Conservation (phyloP, 2,113 vertebrate genomes). For the Rattus rattus region DNA sequence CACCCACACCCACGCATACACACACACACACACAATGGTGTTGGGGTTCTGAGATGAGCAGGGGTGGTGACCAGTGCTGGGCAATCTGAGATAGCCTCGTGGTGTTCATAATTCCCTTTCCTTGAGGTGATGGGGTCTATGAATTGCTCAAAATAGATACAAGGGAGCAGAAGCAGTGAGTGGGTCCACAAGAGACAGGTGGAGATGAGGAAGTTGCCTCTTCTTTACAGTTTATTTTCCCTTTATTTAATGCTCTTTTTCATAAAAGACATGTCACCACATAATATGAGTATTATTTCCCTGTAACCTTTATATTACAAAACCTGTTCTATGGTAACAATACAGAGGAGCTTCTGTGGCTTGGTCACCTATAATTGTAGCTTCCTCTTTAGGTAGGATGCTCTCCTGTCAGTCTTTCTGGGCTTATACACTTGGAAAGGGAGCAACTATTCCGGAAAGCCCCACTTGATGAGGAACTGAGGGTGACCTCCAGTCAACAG, state of each 20-base stretch:
- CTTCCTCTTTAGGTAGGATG: not conserved
- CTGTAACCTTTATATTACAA: conserved; percentile 84
- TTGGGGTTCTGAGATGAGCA: not conserved
- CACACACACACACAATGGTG: not conserved
- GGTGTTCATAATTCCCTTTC: not conserved
- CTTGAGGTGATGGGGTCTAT: not conserved
- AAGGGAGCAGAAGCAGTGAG: not conserved
- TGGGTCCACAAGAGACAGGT: conserved; percentile 37
- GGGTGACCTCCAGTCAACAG: not conserved
- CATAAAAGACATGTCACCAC: conserved; percentile 85
- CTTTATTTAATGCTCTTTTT: conserved; percentile 83
- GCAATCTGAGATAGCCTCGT: not conserved
- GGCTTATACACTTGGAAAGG: not conserved
- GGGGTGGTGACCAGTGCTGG: not conserved
- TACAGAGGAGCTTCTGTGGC: conserved; percentile 74
- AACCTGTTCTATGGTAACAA: conserved; percentile 81
- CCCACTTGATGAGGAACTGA: not conserved
- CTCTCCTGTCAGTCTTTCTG: not conserved
- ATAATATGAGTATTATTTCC: conserved; percentile 85
- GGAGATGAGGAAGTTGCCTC: conserved; percentile 71
- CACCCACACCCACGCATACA: not conserved
- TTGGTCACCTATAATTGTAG: not conserved
- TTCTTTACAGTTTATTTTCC: conserved; percentile 87
- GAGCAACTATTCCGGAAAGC: not conserved
- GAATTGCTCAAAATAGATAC: not conserved